Percentiles rank a stretch among this genome's conserved stretches.
Conservation (phyloP, 2,888 invertebrate genomes). For the Aromia moschata region DNA sequence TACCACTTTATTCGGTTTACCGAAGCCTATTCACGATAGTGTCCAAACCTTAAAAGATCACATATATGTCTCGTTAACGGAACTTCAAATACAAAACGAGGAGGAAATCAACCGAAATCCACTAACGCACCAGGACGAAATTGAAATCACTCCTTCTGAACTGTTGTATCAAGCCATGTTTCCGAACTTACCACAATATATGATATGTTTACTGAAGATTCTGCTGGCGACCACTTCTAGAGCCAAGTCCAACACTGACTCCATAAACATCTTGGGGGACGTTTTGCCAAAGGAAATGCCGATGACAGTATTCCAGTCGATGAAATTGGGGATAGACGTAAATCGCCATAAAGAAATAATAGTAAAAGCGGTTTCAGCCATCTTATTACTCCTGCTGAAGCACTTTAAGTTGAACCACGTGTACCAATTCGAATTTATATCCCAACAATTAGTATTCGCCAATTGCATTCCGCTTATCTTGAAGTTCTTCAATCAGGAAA, state of each 20-base stretch:
- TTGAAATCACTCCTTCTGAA: conserved; percentile 86
- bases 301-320: conserved; percentile 92
- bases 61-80: conserved; percentile 92
- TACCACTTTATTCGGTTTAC: conserved; percentile 91
- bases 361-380: conserved; percentile 93
- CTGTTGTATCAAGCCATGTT: conserved; percentile 92
- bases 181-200: conserved; percentile 95
- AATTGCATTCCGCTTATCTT: conserved; percentile 98
- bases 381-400: conserved; percentile 90
- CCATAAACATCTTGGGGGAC: conserved; percentile 98
- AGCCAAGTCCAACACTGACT: conserved; percentile 97
- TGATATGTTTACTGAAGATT: conserved; percentile 96
- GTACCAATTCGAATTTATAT: conserved; percentile 99
- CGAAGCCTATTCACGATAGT: conserved; percentile 96
- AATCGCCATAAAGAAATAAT: conserved; percentile 99
- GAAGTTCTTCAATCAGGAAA: conserved; percentile 99
- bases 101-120: conserved; percentile 92
- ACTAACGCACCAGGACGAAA: conserved; percentile 82
- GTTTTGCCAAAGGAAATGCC: conserved; percentile 98
- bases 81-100: conserved; percentile 90
- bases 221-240: conserved; percentile 97
- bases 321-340: conserved; percentile 96
- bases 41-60: conserved; percentile 90
- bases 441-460: conserved; percentile 97
- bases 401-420: conserved; percentile 98